phyloP scores from a whole-genome alignment of 2,888 invertebrate species.

The Lymantria dispar region DNA sequence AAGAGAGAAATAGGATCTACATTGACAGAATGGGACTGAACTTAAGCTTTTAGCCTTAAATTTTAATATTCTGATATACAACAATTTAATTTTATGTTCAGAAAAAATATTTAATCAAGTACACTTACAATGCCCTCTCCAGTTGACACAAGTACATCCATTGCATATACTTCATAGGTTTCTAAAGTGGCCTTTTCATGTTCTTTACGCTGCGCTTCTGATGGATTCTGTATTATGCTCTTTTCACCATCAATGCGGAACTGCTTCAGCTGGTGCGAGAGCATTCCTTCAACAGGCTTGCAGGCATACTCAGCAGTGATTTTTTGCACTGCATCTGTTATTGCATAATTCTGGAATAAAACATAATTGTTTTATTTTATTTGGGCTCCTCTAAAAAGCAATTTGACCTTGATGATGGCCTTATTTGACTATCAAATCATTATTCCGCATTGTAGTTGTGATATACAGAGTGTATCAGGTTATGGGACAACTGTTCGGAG shows the following conservation, averaged over 20 bases:
- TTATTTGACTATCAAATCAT: too few relatives aligned
- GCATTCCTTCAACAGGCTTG: conserved; percentile 98
- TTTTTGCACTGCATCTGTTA: conserved; percentile 96
- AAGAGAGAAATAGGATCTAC: too few relatives aligned
- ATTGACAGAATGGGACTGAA: too few relatives aligned
- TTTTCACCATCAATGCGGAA: conserved; percentile 99
- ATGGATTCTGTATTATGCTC: conserved; percentile 91
- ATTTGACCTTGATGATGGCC: too few relatives aligned
- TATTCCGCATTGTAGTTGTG: too few relatives aligned
- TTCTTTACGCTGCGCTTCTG: conserved; percentile 97
- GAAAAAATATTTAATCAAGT: neutral
- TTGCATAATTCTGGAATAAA: conserved; percentile 88
- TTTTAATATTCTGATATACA: too few relatives aligned
- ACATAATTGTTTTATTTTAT: neutral
- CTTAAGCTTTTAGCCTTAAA: too few relatives aligned
- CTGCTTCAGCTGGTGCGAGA: conserved; percentile 97
- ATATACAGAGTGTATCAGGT: too few relatives aligned
- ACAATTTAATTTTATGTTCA: neutral
- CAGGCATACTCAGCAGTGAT: conserved; percentile 96
- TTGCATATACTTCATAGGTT: conserved; percentile 98
- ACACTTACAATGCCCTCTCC: conserved; percentile 94
- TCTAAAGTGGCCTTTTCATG: conserved; percentile 98
- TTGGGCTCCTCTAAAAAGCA: too few relatives aligned
- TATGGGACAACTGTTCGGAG: too few relatives aligned
- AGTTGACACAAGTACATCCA: conserved; percentile 98